Evolutionary conservation across 1,140 invertebrate species (phyloP).

Genomic region (Cataglyphis hispanica): DNA sequence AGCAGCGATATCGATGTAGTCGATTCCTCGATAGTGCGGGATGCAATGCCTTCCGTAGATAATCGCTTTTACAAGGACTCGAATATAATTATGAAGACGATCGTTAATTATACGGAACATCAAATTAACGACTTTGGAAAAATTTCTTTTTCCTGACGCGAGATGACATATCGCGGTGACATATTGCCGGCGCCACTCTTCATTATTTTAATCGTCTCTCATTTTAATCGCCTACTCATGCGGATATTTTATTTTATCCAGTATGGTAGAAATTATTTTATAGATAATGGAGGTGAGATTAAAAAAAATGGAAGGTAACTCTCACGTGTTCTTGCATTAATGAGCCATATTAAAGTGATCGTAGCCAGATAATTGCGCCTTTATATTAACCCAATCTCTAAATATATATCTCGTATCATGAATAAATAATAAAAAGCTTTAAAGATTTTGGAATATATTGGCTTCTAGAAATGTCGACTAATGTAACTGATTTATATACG

Average conservation of each 20-base stretch:
- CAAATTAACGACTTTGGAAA: slow-evolving; percentile 21
- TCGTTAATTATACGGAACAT: slow-evolving; percentile 40
- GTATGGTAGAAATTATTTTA: slow-evolving; percentile 16
- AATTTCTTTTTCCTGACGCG: not conserved
- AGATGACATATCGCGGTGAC: not conserved
- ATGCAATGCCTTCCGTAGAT: slow-evolving; percentile 39
- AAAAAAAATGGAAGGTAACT: not conserved
- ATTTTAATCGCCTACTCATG: not conserved
- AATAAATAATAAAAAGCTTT: not conserved
- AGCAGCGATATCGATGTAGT: slow-evolving; percentile 29
- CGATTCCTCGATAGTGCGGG: not conserved
- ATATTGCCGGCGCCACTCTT: not conserved
- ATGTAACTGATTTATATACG: not conserved
- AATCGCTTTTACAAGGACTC: slow-evolving; percentile 48
- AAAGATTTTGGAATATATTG: not conserved
- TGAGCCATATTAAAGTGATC: slow-evolving; percentile 2
- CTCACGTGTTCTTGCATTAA: not conserved
- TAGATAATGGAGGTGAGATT: not conserved
- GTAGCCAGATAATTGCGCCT: not conserved
- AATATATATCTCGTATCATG: not conserved
- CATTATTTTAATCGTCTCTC: slow-evolving; percentile 10
- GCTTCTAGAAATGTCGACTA: not conserved
- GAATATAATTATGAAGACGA: slow-evolving; percentile 1
- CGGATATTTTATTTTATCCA: not conserved
- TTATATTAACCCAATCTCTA: not conserved